Conservation (phyloP, 1,140 invertebrate genomes). For the Rhyacophila brunnea region DNA sequence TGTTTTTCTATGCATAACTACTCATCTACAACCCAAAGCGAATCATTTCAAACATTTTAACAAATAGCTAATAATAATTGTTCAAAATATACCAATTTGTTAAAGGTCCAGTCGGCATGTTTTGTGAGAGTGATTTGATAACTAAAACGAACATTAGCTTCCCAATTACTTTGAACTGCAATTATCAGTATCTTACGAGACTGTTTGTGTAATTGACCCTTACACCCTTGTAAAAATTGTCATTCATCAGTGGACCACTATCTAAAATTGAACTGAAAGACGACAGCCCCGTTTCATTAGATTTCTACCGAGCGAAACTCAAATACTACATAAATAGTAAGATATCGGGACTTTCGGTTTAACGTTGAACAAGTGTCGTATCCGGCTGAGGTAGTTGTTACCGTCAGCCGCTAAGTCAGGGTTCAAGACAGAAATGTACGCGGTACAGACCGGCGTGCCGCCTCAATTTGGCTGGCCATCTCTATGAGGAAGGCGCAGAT, state of each 20-base stretch:
- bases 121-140: conserved; percentile 50
- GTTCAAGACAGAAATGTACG: conserved; percentile 51
- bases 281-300: too few species aligned
- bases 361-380: conserved; percentile 11
- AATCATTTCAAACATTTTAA: conserved; percentile 9
- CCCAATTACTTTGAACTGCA: too few species aligned
- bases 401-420: conserved; percentile 57
- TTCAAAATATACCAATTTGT: conserved; percentile 42
- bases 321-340: neutral
- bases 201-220: neutral
- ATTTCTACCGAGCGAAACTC: too few species aligned
- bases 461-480: conserved; percentile 37
- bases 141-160: conserved; percentile 21
- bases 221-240: neutral
- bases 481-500: conserved; percentile 48
- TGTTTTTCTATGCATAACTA: conserved; percentile 6
- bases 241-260: neutral
- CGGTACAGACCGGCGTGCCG: conserved; percentile 45
- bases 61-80: conserved; percentile 14
- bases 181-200: too few species aligned
- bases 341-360: neutral
- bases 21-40: conserved; percentile 10
- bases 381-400: conserved; percentile 51
- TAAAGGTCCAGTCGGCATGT: conserved; percentile 56
- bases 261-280: neutral